A percentile compares a stretch with the other conserved stretches of the same genome.
Evolutionary conservation across 2,888 invertebrate genomes (phyloP).

Genomic region (Sinelater perroti): DNA sequence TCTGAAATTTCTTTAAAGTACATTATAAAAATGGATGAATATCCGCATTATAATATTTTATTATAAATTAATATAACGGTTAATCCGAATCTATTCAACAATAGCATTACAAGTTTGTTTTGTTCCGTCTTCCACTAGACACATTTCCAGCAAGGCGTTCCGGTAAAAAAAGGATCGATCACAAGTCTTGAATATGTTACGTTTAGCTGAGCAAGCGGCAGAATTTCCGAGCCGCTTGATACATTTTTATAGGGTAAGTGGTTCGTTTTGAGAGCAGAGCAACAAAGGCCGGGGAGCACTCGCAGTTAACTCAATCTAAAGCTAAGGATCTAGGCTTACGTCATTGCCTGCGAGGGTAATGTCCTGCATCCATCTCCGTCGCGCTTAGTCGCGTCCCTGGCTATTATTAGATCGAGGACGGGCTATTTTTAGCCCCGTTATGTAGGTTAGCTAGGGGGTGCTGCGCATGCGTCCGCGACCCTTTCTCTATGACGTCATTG

Average conservation of each 20-base stretch:
- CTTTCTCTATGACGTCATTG: slow-evolving; percentile 62
- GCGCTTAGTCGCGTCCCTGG: slow-evolving; percentile 53
- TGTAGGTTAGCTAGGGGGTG: slow-evolving; percentile 57
- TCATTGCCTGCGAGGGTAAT: slow-evolving; percentile 48
- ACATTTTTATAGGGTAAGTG: slow-evolving; percentile 10
- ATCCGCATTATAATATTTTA: no score
- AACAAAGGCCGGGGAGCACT: slow-evolving; percentile 28
- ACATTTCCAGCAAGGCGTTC: no score
- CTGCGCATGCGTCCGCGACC: slow-evolving; percentile 52
- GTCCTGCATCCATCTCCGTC: slow-evolving; percentile 48
- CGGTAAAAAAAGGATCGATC: no score
- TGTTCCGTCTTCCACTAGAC: no score
- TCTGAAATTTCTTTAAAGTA: no score
- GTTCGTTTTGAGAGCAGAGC: slow-evolving; percentile 11
- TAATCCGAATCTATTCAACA: no score
- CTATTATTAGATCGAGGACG: slow-evolving; percentile 63
- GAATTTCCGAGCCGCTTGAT: slow-evolving; percentile 4
- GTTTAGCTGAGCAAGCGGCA: no score
- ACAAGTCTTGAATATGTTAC: no score
- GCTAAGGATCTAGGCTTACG: slow-evolving; percentile 36
- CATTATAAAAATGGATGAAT: no score
- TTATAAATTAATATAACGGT: no score
- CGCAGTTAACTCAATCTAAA: slow-evolving; percentile 35
- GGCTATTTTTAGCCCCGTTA: slow-evolving; percentile 60
- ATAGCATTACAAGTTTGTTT: no score